These are phyloP conservation scores for Bubo scandiacus DNA, from an alignment of 2,113 vertebrate species.

Conservation along the genomic window DNA sequence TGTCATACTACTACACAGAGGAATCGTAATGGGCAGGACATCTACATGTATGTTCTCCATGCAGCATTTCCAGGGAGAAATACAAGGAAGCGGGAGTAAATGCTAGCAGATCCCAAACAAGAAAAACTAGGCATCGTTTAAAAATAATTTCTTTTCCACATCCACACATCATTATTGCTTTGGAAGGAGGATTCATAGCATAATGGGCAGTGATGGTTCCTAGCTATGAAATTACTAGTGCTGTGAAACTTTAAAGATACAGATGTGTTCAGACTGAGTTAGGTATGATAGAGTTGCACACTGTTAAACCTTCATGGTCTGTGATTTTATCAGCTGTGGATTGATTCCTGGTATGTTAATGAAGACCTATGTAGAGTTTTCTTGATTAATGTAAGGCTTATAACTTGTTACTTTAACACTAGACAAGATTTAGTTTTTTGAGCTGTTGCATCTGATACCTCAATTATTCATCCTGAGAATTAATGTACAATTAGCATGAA, in stretches of 20 bases:
- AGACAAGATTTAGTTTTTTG: conserved; percentile 68
- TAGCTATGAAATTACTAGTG: background rate
- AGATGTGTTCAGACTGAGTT: conserved; percentile 40
- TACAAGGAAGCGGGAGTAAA: background rate
- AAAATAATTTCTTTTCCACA: background rate
- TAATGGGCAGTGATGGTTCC: background rate
- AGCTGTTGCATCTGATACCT: conserved; percentile 66
- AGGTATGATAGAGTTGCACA: conserved; percentile 29
- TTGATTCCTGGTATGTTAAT: conserved; percentile 69
- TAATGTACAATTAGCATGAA: conserved; percentile 74
- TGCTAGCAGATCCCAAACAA: background rate
- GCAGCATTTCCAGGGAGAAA: background rate
- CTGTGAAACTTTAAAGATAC: conserved; percentile 28
- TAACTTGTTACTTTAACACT: conserved; percentile 65
- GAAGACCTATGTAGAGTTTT: conserved; percentile 69
- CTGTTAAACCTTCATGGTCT: conserved; percentile 49
- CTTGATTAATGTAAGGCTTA: conserved; percentile 66
- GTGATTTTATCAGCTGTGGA: conserved; percentile 63
- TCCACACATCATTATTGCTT: background rate
- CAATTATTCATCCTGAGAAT: conserved; percentile 75
- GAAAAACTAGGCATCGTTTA: background rate
- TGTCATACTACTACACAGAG: background rate
- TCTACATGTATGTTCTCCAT: rapidly evolving
- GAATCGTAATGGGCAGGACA: rapidly evolving
- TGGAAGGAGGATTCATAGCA: background rate